Percentiles rank a stretch among this genome's conserved stretches.
Conservation (phyloP, 2,797 vertebrate species). For the Lerista edwardsae region DNA sequence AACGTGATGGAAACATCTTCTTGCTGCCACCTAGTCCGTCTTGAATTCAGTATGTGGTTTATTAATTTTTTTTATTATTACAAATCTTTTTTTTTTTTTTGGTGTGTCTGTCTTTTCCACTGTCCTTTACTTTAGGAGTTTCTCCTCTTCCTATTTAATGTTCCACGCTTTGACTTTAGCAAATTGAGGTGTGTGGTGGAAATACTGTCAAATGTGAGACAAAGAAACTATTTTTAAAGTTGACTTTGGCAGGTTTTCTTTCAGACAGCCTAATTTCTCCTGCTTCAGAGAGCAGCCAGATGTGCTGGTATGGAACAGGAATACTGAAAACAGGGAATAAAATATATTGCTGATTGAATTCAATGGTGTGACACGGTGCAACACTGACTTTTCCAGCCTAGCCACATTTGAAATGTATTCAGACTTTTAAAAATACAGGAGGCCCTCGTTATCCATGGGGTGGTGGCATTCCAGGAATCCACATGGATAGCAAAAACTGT, state of each 20-base stretch:
- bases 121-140: conserved; percentile 4
- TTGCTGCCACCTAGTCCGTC: too few relatives aligned
- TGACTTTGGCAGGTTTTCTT: conserved; percentile 17
- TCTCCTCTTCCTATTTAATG: neutral
- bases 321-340: neutral
- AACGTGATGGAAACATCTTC: too few relatives aligned
- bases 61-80: neutral
- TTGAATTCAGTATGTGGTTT: neutral
- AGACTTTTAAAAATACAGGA: neutral
- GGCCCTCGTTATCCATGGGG: too few relatives aligned
- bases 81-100: neutral
- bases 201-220: conserved; percentile 1
- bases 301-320: neutral
- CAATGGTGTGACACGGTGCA: neutral
- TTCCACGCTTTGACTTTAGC: conserved; percentile 6
- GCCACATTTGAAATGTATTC: neutral
- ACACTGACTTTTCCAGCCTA: neutral
- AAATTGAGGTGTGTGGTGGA: conserved; percentile 14
- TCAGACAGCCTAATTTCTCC: conserved; percentile 1
- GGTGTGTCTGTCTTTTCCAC: neutral
- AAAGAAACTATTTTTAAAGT: conserved; percentile 20
- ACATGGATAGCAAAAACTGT: too few relatives aligned
- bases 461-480: too few relatives aligned
- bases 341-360: neutral
- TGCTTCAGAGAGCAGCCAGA: conserved; percentile 1